Base-by-base conservation (phyloP, 2,888 invertebrate species). In the Drosophila rellima region DNA sequence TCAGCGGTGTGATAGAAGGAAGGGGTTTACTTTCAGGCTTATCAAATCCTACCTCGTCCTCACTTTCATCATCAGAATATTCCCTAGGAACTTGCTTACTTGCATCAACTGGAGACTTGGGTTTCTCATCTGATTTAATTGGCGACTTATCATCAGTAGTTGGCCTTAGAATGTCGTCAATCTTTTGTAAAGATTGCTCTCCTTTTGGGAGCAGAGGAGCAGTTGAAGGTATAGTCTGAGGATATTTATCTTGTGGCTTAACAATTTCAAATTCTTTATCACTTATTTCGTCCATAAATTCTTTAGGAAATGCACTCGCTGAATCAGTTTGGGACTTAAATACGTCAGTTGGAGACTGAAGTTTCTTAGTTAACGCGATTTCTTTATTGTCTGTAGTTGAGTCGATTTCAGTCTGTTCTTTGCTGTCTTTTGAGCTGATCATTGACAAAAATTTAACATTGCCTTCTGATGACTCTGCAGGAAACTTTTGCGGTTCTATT, bases 401-500 rank as follows among this genome's bases (percentile, higher is more conserved):
- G 3, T 57, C 10, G 13, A 13, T 29, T 17, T 7, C 26, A 1
- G 3, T n/a, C 15, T 23, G 17, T 15, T 29, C 11, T 15, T 17
- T 70, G 0, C n/a, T 13, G 0, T 47, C 39, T 3, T 4, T 8
- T 10, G 11, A 18, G 3, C 5, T 23, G 13, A 15, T 45, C 10
- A 2, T 3, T 2, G 59, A n/a, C 3, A 23, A 10, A 44, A 54
- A 44, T 8, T 31, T 20, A 15, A 7, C 15, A 35, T 4, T 6
- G 1, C 2, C 10, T 29, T 33, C 23, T 45, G 18, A 3, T 11
- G 29, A 44, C 26, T 29, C 15, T 23, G 42, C 60, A 15, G 86
- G 72, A 56, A 82, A 85, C n/a, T 64, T 80, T 0, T 0, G 20
- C 0, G 26, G 15, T 3, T 59, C 51, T 2, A 0, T 17, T 33